phyloP scores from a whole-genome alignment of 2,797 vertebrate species.

The Myripristis murdjan region DNA sequence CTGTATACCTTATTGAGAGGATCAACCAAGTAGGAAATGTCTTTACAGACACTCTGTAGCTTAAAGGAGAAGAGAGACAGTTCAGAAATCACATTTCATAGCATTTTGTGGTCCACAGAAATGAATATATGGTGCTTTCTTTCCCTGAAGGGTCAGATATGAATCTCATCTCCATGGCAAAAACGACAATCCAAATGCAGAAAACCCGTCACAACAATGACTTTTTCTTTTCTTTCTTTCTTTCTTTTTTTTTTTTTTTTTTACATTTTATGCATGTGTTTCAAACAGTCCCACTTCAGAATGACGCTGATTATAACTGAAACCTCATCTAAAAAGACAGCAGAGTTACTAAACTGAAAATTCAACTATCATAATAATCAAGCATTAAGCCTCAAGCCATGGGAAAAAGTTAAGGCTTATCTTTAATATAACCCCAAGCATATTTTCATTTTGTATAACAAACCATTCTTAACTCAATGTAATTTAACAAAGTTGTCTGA shows the following conservation, averaged over 20 bases:
- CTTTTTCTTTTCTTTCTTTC: too few relatives aligned
- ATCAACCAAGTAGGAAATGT: constrained; percentile 89
- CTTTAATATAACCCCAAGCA: neutral
- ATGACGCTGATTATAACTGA: neutral
- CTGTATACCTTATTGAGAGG: constrained; percentile 87
- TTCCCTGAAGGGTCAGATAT: neutral
- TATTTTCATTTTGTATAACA: neutral
- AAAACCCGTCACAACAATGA: neutral
- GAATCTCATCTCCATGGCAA: neutral
- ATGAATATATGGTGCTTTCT: constrained; percentile 4
- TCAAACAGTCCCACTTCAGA: neutral
- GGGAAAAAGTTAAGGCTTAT: neutral
- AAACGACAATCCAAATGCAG: neutral
- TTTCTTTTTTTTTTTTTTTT: too few relatives aligned
- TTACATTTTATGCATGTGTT: neutral
- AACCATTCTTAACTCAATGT: neutral
- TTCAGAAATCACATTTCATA: constrained; percentile 54
- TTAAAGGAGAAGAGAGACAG: constrained; percentile 75
- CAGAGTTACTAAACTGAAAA: neutral
- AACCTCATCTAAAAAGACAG: neutral
- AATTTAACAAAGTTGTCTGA: neutral
- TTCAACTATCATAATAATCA: neutral
- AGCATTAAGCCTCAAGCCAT: neutral
- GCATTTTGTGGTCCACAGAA: constrained; percentile 9
- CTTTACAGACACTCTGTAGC: constrained; percentile 89